These are phyloP conservation scores for Mythimna pallens DNA, from an alignment of 2,888 invertebrate genomes.

Conservation along the genomic window DNA sequence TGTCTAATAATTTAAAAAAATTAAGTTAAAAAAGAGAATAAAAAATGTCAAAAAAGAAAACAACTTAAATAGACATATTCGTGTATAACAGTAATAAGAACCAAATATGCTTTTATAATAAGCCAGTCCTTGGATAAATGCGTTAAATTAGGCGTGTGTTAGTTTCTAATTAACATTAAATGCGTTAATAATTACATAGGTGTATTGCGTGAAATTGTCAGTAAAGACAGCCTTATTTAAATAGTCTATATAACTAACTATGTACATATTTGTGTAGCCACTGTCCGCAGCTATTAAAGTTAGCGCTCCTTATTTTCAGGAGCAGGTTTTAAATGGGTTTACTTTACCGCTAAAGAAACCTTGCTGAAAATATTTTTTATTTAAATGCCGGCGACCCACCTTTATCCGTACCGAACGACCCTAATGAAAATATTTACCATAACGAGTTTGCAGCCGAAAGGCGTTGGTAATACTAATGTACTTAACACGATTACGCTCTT, in stretches of 20 bases:
- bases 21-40: slow-evolving; percentile 32
- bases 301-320: slow-evolving; percentile 6
- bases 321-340: slow-evolving; percentile 25
- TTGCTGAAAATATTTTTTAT: slow-evolving; percentile 31
- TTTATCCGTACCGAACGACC: slow-evolving; percentile 16
- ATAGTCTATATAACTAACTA: slow-evolving; percentile 4
- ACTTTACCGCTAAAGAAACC: slow-evolving; percentile 35
- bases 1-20: slow-evolving; percentile 63
- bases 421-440: slow-evolving; percentile 39
- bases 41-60: slow-evolving; percentile 15
- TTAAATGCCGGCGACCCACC: slow-evolving; percentile 17
- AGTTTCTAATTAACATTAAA: slow-evolving; percentile 46
- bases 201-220: slow-evolving; percentile 23
- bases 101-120: slow-evolving; percentile 20
- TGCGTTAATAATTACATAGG: slow-evolving; percentile 22
- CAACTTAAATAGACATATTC: slow-evolving; percentile 38
- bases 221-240: slow-evolving; percentile 1
- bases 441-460: slow-evolving; percentile 28
- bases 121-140: slow-evolving; percentile 22
- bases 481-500: slow-evolving; percentile 57
- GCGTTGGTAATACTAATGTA: slow-evolving; percentile 35
- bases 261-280: slow-evolving; percentile 8
- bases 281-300: slow-evolving; percentile 24
- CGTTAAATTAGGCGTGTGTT: slow-evolving; percentile 37
- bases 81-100: slow-evolving; percentile 32